Percentiles rank a stretch among this genome's conserved stretches.
These are phyloP conservation scores for Cordylochernes scorpioides DNA, from an alignment of 2,888 invertebrate species.

Conservation along the genomic window DNA sequence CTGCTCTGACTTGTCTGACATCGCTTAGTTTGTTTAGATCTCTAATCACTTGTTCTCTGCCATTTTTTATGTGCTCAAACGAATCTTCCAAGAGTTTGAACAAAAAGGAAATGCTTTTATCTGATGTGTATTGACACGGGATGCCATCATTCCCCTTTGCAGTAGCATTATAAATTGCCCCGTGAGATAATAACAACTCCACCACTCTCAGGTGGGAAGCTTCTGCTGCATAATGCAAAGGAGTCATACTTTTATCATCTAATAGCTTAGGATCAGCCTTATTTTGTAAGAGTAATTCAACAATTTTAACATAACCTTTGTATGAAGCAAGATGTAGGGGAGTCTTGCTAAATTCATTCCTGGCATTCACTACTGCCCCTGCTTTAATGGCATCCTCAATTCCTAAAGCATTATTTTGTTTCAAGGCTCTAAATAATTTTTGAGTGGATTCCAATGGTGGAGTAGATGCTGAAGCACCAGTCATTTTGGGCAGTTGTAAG, in stretches of 20 bases:
- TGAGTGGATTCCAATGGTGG: too few relatives aligned
- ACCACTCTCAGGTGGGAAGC: too few relatives aligned
- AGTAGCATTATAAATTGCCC: conserved; percentile 2
- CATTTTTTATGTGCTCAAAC: conserved; percentile 2
- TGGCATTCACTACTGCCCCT: too few relatives aligned
- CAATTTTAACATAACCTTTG: conserved; percentile 2
- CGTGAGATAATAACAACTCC: too few relatives aligned
- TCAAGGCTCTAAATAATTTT: too few relatives aligned
- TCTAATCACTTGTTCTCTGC: too few relatives aligned
- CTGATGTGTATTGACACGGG: conserved; percentile 1
- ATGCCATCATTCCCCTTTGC: background rate
- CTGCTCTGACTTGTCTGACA: too few relatives aligned
- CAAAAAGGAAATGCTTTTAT: background rate
- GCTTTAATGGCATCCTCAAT: background rate
- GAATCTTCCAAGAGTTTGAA: conserved; percentile 2
- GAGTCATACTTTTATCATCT: conserved; percentile 2
- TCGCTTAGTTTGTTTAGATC: too few relatives aligned
- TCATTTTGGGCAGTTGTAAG: too few relatives aligned
- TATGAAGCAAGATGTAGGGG: conserved; percentile 5
- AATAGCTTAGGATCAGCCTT: conserved; percentile 3
- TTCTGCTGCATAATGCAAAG: conserved; percentile 8
- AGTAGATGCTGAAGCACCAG: too few relatives aligned
- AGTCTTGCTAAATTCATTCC: conserved; percentile 2
- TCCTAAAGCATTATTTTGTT: conserved; percentile 1
- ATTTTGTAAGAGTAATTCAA: conserved; percentile 2